Evolutionary conservation across 2,113 vertebrate species (phyloP).

Genomic region (Dromas ardeola): DNA sequence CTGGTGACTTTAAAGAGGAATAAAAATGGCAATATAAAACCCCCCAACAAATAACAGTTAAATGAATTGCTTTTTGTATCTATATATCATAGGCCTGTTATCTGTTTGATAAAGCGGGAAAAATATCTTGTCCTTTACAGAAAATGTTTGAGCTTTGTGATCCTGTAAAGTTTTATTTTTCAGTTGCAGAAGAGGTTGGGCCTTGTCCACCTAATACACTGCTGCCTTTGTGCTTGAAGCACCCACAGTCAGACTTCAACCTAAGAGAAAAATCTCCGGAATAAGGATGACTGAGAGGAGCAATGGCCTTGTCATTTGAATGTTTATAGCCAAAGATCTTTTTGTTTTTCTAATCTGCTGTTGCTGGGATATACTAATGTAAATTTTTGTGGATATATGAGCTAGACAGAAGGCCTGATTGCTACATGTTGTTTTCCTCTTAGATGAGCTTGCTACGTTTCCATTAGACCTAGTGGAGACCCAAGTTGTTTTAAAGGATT

Average conservation of each 20-base stretch:
- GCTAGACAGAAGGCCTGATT: neutral
- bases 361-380: neutral
- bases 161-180: neutral
- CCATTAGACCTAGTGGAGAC: neutral
- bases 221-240: neutral
- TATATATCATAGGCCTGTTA: neutral
- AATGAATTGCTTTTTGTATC: neutral
- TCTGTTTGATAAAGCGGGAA: neutral
- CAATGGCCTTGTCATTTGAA: neutral
- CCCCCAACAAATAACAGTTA: neutral
- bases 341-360: neutral
- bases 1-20: neutral
- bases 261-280: neutral
- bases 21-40: neutral
- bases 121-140: neutral
- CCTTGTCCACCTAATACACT: neutral
- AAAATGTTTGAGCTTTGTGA: neutral
- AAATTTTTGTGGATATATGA: neutral
- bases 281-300: neutral
- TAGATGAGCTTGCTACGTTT: neutral
- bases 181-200: neutral
- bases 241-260: neutral
- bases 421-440: neutral
- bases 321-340: neutral
- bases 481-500: neutral